These are phyloP conservation scores for Notamacropus eugenii DNA, from an alignment of 2,797 vertebrate species.

Conservation along the genomic window DNA sequence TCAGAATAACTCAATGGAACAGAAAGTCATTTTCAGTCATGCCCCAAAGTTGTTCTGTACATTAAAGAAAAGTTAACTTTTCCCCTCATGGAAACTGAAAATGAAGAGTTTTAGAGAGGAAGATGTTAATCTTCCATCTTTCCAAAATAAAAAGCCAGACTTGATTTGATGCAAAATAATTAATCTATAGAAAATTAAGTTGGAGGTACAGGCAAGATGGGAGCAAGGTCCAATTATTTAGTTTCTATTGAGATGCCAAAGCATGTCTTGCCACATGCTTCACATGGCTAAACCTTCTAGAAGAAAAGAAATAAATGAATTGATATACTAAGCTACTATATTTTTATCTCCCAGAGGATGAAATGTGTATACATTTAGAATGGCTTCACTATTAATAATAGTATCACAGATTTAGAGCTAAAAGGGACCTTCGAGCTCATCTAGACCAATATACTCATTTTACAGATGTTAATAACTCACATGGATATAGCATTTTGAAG, in stretches of 20 bases:
- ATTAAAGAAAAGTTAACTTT: slow-evolving; percentile 39
- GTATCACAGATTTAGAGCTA: not conserved
- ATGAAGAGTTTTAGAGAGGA: slow-evolving; percentile 63
- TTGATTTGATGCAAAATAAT: slow-evolving; percentile 41
- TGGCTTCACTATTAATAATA: not conserved
- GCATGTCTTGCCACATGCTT: slow-evolving; percentile 44
- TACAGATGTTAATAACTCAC: not conserved
- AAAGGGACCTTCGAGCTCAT: not conserved
- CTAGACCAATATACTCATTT: not conserved
- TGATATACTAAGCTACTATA: not conserved
- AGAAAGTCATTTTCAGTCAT: slow-evolving; percentile 30
- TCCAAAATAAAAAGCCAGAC: slow-evolving; percentile 64
- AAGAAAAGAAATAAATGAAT: slow-evolving; percentile 39
- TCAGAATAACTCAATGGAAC: slow-evolving; percentile 29
- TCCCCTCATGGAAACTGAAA: slow-evolving; percentile 56
- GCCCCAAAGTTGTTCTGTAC: slow-evolving; percentile 54
- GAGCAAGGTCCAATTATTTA: not conserved
- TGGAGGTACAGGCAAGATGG: not conserved
- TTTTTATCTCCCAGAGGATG: not conserved
- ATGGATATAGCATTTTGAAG: not conserved
- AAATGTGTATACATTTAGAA: not conserved
- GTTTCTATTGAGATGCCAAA: slow-evolving; percentile 53
- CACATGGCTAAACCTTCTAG: slow-evolving; percentile 40
- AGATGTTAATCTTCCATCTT: slow-evolving; percentile 59
- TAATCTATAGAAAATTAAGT: slow-evolving; percentile 52